phyloP scores from a whole-genome alignment of 2,113 vertebrate species.

The Ailuropoda melanoleuca region DNA sequence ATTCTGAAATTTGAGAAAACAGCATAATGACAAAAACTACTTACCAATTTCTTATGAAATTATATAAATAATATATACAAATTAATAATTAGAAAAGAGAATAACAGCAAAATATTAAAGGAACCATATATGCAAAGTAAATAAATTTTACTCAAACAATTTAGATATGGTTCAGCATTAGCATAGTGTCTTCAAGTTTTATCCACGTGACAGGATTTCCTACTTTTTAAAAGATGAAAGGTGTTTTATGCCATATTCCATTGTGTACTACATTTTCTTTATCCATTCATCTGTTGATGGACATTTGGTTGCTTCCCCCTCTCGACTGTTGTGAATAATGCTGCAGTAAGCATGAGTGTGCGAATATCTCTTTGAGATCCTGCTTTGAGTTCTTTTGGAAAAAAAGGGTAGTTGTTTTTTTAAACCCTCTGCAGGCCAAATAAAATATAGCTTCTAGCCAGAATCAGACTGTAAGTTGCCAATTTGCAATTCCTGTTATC shows the following conservation, averaged over 20 bases:
- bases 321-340: neutral
- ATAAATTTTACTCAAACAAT: neutral
- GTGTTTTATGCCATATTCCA: neutral
- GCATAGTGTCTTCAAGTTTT: neutral
- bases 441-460: conserved; percentile 37
- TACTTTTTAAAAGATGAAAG: conserved; percentile 9
- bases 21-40: neutral
- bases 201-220: neutral
- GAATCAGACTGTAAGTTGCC: neutral
- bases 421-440: neutral
- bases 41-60: neutral
- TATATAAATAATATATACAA: neutral
- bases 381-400: conserved; percentile 17
- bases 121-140: neutral
- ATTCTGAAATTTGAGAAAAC: neutral
- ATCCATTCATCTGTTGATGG: neutral
- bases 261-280: neutral
- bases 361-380: neutral
- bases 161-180: neutral
- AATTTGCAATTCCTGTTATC: neutral
- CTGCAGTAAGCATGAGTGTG: neutral
- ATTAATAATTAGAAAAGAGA: neutral
- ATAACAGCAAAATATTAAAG: neutral
- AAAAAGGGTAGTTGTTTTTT: neutral
- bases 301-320: neutral